Base-by-base conservation (phyloP, 2,113 vertebrate genomes). In the Campylomormyrus tamandua region DNA sequence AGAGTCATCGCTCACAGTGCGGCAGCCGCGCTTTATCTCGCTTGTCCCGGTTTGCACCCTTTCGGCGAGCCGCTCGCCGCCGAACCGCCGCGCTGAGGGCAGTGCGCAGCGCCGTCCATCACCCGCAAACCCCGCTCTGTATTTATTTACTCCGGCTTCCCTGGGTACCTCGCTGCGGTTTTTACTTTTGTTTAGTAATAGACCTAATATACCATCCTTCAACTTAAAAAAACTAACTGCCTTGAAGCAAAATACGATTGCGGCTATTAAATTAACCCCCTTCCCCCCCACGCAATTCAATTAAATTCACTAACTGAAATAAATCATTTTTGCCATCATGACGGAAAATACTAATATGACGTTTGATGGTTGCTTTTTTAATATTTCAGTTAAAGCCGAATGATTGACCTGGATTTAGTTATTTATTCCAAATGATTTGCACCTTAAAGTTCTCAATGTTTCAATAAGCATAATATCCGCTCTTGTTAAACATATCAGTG, bases 41-140 rank as follows among this genome's bases (percentile, higher is more conserved):
- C 90, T 90, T 90, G 90, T 90, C 90, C 87, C 90, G 89, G 91
- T 90, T 89, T 91, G 83, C 89, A 90, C 90, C 90, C 90, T 89
- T 89, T 56, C 87, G 84, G 74, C 42, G 70, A 35, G 45, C 49
- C 27, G 49, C 56, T 89, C 52, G 85, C 83, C 88, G 80, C 89
- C 39, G 21, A 87, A 83, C 45, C 70, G 50, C n/a, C 27, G 85
- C 15, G 49, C 8, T 48, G 19, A 48, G n/a, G 24, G n/a, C 27
- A 35, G 85, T 35, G 17, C 50, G 85, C 48, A 87, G 50, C 27
- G 85, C 49, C 31, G n/a, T 87, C 15, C 48, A 87, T 87, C 85
- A 53, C 50, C 31, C 27, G 15, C 24, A 52, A 53, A 31, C 49
- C 11, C 45, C n/a, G 50, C 13, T 35, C 85, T 87, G 19, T 19